Conservation (phyloP, 2,888 invertebrate species). For the Drosophila rellima region DNA sequence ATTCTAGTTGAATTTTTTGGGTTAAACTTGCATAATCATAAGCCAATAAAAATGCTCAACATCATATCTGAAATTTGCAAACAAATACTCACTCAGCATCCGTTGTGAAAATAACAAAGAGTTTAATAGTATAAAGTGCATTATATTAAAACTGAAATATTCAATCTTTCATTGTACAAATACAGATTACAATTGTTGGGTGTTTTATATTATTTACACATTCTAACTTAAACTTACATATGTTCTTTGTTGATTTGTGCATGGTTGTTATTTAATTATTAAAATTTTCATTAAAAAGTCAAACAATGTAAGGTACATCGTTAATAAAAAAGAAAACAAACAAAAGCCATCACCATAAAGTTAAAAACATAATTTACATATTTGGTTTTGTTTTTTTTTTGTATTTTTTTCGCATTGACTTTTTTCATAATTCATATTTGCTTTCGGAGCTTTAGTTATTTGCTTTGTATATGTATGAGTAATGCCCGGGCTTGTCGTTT, state of each 20-base stretch:
- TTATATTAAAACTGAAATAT: constrained; percentile 22
- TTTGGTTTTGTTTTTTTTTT: constrained; percentile 23
- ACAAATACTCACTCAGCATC: not conserved
- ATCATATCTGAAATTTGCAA: not conserved
- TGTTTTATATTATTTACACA: constrained; percentile 45
- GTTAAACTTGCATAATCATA: not conserved
- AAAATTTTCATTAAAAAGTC: constrained; percentile 67
- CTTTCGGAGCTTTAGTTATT: constrained; percentile 18
- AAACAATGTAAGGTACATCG: constrained; percentile 52
- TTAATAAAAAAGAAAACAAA: constrained; percentile 23
- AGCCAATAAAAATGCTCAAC: not conserved
- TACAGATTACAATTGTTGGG: constrained; percentile 36
- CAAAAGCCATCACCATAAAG: constrained; percentile 31
- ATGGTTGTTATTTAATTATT: constrained; percentile 57
- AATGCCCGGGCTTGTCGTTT: constrained; percentile 28
- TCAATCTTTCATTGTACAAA: constrained; percentile 4
- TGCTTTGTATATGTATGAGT: constrained; percentile 11
- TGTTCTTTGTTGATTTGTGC: constrained; percentile 39
- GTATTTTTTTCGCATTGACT: constrained; percentile 4
- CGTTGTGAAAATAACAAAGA: not conserved
- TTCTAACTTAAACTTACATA: constrained; percentile 34
- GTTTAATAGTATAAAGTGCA: constrained; percentile 9
- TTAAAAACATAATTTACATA: constrained; percentile 44
- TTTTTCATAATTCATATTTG: constrained; percentile 26
- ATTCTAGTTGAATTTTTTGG: not conserved